These are phyloP conservation scores for Lydus trimaculatus DNA, from an alignment of 2,888 invertebrate genomes.

Conservation along the genomic window DNA sequence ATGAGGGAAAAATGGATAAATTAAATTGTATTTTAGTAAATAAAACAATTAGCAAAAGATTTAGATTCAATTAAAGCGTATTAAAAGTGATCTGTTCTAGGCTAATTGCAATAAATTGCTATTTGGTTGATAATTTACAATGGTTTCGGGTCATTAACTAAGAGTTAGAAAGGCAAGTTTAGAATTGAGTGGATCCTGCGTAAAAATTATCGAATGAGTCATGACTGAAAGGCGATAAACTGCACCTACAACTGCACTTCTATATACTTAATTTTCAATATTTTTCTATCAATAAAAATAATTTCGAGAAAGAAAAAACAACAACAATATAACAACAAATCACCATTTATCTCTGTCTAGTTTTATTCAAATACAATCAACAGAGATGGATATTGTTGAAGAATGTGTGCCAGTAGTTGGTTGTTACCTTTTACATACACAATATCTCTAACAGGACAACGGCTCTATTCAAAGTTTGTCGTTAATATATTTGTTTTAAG, in stretches of 20 bases:
- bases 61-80: constrained; percentile 36
- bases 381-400: constrained; percentile 2
- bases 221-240: constrained; percentile 38
- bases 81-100: constrained; percentile 32
- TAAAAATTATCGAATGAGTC: constrained; percentile 36
- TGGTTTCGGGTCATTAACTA: constrained; percentile 35
- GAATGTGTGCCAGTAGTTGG: constrained; percentile 5
- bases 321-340: background rate
- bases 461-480: constrained; percentile 55
- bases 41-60: constrained; percentile 18
- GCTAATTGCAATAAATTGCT: constrained; percentile 35
- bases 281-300: background rate
- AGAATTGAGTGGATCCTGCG: constrained; percentile 26
- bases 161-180: constrained; percentile 36
- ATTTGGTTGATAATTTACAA: constrained; percentile 32
- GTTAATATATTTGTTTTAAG: constrained; percentile 51
- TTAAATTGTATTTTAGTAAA: background rate
- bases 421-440: constrained; percentile 16
- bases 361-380: background rate
- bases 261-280: background rate
- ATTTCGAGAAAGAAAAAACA: too few relatives aligned
- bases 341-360: constrained; percentile 22
- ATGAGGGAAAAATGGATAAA: background rate
- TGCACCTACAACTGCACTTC: constrained; percentile 37
- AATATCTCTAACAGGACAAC: constrained; percentile 47